Base-by-base conservation (phyloP, 2,113 vertebrate species). In the Sander vitreus region DNA sequence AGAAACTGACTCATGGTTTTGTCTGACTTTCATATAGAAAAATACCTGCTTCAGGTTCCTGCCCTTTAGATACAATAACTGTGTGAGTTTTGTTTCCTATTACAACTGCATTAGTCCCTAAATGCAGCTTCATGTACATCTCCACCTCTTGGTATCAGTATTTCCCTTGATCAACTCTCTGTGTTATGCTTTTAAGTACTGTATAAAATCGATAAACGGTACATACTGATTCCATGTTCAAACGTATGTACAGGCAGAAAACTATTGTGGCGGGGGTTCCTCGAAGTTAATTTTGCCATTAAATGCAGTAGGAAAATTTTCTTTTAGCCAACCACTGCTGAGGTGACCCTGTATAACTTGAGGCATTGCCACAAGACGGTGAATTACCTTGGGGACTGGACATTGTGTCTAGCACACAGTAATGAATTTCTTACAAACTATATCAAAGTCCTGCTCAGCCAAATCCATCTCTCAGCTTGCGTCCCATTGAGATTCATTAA, bases 381-480 rank as follows among this genome's bases (percentile, higher is more conserved):
- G 84, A 91, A 92, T 86, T 84, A 88, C 84, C 86, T 91, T 51
- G 0, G 75, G 86, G 59, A 76, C 79, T 12, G 48, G 79, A 84
- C 88, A 83, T 86, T 91, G 87, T 91, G 81, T 90, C 67, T 51
- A 67, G 78, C 77, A 69, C 58, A 83, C 79, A 62, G 71, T 83
- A 60, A 83, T 77, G 76, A 86, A 84, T 87, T 91, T 89, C 72
- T 81, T 73, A 81, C 90, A 87, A 89, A 84, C 79, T 86, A 73
- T 91, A 87, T 92, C 78, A 90, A 90, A 92, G 87, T 85, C 75
- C 73, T 82, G 81, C 85, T 78, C 67, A 57, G 82, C 73, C 86
- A 78, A 72, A 87, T 83, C 83, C 78, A 54, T 85, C 79, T 83
- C 81, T 74, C 54, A 68, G 84, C 82, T 77, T 67, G 72, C 19